Percentiles rank a stretch among this genome's conserved stretches.
Conservation (phyloP, 2,888 invertebrate species). For the Drosophila recens region DNA sequence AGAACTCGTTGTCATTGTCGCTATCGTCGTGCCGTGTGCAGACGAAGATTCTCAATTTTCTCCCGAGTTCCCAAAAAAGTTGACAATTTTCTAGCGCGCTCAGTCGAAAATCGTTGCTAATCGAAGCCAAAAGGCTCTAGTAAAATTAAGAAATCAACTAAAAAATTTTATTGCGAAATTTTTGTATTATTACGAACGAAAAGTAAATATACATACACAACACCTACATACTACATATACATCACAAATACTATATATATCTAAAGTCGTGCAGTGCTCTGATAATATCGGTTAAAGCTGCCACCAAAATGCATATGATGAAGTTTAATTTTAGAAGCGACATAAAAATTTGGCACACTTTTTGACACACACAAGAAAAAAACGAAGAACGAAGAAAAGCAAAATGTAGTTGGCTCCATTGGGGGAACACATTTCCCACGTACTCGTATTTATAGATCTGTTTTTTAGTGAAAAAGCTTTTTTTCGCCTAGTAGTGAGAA, state of each 20-base stretch:
- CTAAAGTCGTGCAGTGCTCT: slow-evolving; percentile 44
- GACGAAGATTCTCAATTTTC: slow-evolving; percentile 50
- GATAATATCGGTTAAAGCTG: slow-evolving; percentile 64
- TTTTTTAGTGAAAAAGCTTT: slow-evolving; percentile 53
- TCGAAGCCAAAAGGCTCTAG: slow-evolving; percentile 78
- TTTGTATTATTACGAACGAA: slow-evolving; percentile 79
- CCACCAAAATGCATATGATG: slow-evolving; percentile 55
- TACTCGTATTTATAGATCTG: slow-evolving; percentile 67
- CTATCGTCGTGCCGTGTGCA: slow-evolving; percentile 74
- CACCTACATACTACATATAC: slow-evolving; percentile 2
- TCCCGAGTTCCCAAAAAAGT: slow-evolving; percentile 36
- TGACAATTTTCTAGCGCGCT: slow-evolving; percentile 73
- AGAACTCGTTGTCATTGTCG: slow-evolving; percentile 49
- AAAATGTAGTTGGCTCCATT: slow-evolving; percentile 65
- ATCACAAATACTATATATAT: slow-evolving; percentile 18
- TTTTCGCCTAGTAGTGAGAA: slow-evolving; percentile 13
- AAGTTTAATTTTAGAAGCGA: slow-evolving; percentile 70
- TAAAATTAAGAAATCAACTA: slow-evolving; percentile 67
- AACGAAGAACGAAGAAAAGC: slow-evolving; percentile 11
- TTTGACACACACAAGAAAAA: slow-evolving; percentile 50
- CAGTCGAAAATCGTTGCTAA: slow-evolving; percentile 82
- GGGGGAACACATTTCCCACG: slow-evolving; percentile 52
- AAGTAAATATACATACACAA: slow-evolving; percentile 66
- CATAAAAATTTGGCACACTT: slow-evolving; percentile 68
- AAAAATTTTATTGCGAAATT: slow-evolving; percentile 49